These are phyloP conservation scores for Neodiprion pinetum DNA, from an alignment of 1,140 invertebrate species.

Conservation along the genomic window DNA sequence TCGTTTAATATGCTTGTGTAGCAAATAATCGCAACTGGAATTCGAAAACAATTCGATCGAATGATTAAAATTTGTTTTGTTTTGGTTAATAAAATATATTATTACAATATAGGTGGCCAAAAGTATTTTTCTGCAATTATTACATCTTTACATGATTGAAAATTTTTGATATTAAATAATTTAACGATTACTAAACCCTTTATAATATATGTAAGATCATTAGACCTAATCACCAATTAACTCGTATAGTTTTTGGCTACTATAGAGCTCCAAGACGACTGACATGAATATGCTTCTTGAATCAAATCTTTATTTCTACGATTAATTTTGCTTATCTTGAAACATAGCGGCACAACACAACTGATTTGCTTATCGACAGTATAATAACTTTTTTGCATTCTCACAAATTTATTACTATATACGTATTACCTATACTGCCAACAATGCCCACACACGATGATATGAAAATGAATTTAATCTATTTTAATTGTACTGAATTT, in stretches of 20 bases:
- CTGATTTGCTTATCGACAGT: not conserved
- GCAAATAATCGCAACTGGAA: not conserved
- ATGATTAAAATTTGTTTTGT: not conserved
- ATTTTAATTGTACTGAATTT: not conserved
- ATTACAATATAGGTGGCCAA: too few species aligned
- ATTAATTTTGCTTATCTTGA: constrained; percentile 2
- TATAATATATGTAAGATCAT: not conserved
- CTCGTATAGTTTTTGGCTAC: not conserved
- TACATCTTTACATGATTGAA: too few species aligned
- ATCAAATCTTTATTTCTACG: not conserved
- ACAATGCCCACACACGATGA: not conserved
- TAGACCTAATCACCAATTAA: not conserved
- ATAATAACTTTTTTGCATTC: not conserved
- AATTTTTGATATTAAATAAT: too few species aligned
- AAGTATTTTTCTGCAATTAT: too few species aligned
- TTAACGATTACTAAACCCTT: too few species aligned
- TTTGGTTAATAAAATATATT: not conserved
- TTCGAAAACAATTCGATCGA: not conserved
- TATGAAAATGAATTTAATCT: not conserved
- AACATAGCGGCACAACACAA: not conserved
- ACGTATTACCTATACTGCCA: too few species aligned
- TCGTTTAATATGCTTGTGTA: not conserved
- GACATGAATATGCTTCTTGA: not conserved
- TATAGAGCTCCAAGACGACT: not conserved
- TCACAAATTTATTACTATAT: not conserved